phyloP scores from a whole-genome alignment of 2,113 vertebrate species.

The Callaeas wilsoni region DNA sequence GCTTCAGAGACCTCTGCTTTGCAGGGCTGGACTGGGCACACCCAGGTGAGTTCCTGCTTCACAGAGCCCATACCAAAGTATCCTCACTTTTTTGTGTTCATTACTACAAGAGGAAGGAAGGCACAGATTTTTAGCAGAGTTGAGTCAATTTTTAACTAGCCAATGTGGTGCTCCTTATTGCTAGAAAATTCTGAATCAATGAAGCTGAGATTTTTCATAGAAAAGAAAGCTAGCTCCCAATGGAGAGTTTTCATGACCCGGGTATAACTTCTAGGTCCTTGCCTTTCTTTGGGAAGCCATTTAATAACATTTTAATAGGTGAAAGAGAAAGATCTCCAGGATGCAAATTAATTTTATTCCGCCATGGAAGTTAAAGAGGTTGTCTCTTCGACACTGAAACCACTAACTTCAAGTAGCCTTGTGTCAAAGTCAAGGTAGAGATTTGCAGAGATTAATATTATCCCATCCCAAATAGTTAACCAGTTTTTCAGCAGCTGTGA shows the following conservation, averaged over 20 bases:
- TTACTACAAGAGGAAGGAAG: background rate
- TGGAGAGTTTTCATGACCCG: fast-evolving
- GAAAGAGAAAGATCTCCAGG: background rate
- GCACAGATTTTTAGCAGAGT: background rate
- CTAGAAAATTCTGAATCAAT: background rate
- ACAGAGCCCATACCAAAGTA: background rate
- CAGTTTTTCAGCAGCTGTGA: background rate
- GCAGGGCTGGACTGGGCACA: background rate
- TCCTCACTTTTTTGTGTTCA: background rate
- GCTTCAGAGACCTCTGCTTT: background rate
- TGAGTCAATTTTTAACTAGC: background rate
- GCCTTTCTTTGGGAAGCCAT: background rate
- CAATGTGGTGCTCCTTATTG: fast-evolving
- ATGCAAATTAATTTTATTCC: background rate
- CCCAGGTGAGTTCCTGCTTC: background rate
- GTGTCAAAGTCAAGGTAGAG: background rate
- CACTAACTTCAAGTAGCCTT: background rate
- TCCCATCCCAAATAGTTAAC: background rate
- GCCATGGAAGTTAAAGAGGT: background rate
- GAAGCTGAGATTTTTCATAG: background rate
- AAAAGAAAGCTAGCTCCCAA: background rate
- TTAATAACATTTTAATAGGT: background rate
- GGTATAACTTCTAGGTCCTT: background rate
- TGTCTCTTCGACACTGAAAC: background rate
- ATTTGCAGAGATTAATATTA: background rate